Evolutionary conservation across 1,140 invertebrate species (phyloP).

Genomic region (Magallana ariakensis): DNA sequence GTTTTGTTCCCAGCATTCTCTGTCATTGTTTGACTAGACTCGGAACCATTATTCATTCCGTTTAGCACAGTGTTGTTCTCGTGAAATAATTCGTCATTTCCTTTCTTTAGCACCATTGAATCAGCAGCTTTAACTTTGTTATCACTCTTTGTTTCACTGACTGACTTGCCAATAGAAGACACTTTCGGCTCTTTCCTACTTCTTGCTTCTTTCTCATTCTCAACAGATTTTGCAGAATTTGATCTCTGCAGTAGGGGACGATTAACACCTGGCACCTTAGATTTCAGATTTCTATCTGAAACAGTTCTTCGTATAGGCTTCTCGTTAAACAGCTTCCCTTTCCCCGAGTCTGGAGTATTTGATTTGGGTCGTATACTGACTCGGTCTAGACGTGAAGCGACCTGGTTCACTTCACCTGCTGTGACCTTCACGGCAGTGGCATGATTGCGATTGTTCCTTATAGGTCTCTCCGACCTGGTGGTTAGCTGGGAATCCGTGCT

Average conservation of each 20-base stretch:
- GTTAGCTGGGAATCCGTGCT: constrained; percentile 20
- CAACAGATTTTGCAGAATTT: constrained; percentile 22
- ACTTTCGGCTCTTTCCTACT: not conserved
- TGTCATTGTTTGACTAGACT: not conserved
- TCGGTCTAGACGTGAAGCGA: not conserved
- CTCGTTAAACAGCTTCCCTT: not conserved
- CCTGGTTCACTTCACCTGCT: not conserved
- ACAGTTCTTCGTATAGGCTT: constrained; percentile 16
- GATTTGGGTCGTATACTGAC: constrained; percentile 20
- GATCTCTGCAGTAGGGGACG: constrained; percentile 1
- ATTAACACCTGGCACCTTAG: not conserved
- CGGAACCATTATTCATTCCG: not conserved
- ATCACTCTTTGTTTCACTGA: constrained; percentile 7
- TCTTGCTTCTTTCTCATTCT: not conserved
- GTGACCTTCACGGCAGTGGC: not conserved
- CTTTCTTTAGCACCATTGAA: not conserved
- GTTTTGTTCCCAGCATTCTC: constrained; percentile 20
- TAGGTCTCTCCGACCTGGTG: constrained; percentile 26
- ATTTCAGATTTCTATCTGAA: constrained; percentile 32
- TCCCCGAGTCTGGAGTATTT: not conserved
- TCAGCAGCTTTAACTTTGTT: not conserved
- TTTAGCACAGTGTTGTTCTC: not conserved
- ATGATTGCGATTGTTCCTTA: not conserved
- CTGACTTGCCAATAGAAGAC: not conserved
- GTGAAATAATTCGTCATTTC: not conserved